A percentile compares a stretch with the other conserved stretches of the same genome.
phyloP scores from a whole-genome alignment of 2,797 vertebrate species.

The Platalea minor region DNA sequence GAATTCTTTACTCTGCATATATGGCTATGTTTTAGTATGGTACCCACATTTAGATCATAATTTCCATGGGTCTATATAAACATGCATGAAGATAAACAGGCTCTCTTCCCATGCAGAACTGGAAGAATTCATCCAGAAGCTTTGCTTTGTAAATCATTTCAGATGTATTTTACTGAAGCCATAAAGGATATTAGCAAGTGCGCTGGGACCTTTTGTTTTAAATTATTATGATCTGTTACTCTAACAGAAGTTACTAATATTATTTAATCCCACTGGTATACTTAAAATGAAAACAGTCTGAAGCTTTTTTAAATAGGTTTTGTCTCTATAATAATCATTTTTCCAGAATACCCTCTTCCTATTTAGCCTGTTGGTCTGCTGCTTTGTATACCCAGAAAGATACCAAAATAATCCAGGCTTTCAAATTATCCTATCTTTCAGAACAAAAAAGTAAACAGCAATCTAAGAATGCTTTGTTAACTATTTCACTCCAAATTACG shows the following conservation, averaged over 20 bases:
- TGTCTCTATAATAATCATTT: background rate
- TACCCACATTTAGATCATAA: slow-evolving; percentile 54
- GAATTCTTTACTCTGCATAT: slow-evolving; percentile 63
- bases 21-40: slow-evolving; percentile 58
- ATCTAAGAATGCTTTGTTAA: background rate
- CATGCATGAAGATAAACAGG: slow-evolving; percentile 50
- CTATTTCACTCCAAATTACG: background rate
- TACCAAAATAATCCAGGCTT: background rate
- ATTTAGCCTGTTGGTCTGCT: background rate
- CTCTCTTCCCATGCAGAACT: slow-evolving; percentile 21
- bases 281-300: background rate
- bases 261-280: slow-evolving; percentile 27
- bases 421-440: background rate
- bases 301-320: background rate
- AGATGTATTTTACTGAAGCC: slow-evolving; percentile 40
- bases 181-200: slow-evolving; percentile 45
- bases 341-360: background rate
- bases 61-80: slow-evolving; percentile 60
- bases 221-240: slow-evolving; percentile 34
- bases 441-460: background rate
- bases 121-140: slow-evolving; percentile 41
- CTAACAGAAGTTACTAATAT: slow-evolving; percentile 35
- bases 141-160: slow-evolving; percentile 47
- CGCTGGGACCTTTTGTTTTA: slow-evolving; percentile 3
- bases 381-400: background rate